Base-by-base conservation (phyloP, 2,113 vertebrate genomes). In the Hippocampus abdominalis region DNA sequence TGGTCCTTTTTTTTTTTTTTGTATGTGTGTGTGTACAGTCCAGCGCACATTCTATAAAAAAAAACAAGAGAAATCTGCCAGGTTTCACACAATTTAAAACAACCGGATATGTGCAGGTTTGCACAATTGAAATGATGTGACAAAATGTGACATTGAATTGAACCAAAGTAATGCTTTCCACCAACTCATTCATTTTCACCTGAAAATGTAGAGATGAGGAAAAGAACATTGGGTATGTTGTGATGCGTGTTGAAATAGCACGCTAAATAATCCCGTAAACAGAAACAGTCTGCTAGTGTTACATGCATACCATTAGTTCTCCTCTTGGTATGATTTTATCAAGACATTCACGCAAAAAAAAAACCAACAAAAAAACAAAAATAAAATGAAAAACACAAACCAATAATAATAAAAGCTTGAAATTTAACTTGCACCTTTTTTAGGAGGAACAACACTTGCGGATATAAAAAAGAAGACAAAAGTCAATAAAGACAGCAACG, bases 61-160 rank as follows among this genome's bases (percentile, higher is more conserved):
- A 61, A 29, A 62, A 72, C 46, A 68, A 10, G 21, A 67, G 15
- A 53, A 67, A 53, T n/a, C 39, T 64, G 66, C 60, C 71, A 61
- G 51, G 70, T 70, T 74, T 65, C 68, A 78, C 68, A 78, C n/a
- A 65, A 73, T 40, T 69, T 73, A 49, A 40, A 75, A 79, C 53
- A n/a, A 63, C 36, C 36, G 44, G 63, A 64, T 16, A 42, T 46
- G 63, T 25, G 23, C 59, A 56, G 70, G 69, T 73, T 77, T 71
- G 25, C 44, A 64, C 72, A 62, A 46, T 64, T 89, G 87, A 89
- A 90, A 88, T 90, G 87, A 78, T 57, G 27, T 83, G 49, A 63
- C 23, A 60, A 71, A 65, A 63, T 1, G 49, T 32, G 39, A 21
- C 10, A 59, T 23, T 27, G 20, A n/a, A 51, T 59, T 29, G 51